Percentiles rank a stretch among this genome's conserved stretches.
phyloP scores from a whole-genome alignment of 2,113 vertebrate genomes.

The Mastomys natalensis region DNA sequence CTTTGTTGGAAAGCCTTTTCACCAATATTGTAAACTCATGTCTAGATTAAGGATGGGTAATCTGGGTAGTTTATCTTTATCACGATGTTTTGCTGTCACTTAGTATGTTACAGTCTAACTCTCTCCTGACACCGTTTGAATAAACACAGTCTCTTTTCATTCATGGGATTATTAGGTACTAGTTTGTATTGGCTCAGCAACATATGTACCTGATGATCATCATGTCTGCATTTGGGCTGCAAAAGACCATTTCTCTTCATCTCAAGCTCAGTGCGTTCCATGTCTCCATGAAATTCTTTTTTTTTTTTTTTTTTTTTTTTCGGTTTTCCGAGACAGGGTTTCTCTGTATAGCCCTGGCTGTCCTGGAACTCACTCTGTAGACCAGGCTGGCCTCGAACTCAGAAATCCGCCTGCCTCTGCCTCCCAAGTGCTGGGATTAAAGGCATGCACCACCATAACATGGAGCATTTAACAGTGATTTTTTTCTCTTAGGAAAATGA shows the following conservation, averaged over 20 bases:
- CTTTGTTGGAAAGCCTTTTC: background rate
- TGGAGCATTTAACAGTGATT: background rate
- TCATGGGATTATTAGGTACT: background rate
- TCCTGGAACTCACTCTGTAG: no score
- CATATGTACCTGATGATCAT: background rate
- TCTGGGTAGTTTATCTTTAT: background rate
- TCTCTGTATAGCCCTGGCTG: no score
- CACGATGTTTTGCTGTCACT: background rate
- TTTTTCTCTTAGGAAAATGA: background rate
- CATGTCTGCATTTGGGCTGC: background rate
- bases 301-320: no score
- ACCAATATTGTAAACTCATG: background rate
- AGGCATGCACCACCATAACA: no score
- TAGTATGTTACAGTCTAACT: background rate
- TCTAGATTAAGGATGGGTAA: background rate
- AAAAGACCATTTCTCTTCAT: background rate
- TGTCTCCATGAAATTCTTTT: background rate
- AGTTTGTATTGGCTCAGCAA: background rate
- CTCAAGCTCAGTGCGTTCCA: background rate
- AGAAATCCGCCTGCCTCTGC: no score
- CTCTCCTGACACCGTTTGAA: background rate
- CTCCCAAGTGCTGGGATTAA: no score
- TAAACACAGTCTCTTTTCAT: background rate
- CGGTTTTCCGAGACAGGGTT: no score
- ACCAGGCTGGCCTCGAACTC: no score